These are phyloP conservation scores for Lamellibrachia columna DNA, from an alignment of 2,888 invertebrate genomes.

Conservation along the genomic window DNA sequence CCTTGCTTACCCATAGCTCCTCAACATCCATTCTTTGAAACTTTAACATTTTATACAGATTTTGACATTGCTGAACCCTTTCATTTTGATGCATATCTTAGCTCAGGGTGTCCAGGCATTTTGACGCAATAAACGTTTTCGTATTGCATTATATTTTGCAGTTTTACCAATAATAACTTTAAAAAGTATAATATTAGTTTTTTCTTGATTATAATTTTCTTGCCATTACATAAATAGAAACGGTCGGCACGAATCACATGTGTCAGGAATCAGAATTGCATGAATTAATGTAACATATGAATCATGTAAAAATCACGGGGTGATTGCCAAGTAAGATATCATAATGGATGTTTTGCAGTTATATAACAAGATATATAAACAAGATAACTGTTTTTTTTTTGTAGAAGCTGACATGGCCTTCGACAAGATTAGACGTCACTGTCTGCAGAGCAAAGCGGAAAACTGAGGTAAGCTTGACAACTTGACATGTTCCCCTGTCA, in stretches of 20 bases:
- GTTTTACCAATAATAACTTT: not conserved
- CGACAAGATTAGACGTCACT: not conserved
- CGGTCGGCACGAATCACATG: not conserved
- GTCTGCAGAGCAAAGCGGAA: not conserved
- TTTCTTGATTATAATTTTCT: not conserved
- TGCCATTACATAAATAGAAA: not conserved
- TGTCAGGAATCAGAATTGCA: not conserved
- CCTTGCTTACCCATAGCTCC: no score
- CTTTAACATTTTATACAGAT: no score
- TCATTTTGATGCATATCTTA: no score
- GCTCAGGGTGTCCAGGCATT: no score
- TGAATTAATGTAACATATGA: not conserved
- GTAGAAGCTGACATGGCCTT: not conserved
- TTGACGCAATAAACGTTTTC: no score
- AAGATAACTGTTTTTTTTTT: not conserved
- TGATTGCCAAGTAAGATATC: not conserved
- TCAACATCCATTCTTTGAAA: no score
- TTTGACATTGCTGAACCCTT: no score
- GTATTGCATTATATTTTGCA: no score
- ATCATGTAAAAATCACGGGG: not conserved
- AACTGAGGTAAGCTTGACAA: not conserved
- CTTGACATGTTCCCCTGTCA: not conserved
- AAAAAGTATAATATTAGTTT: not conserved
- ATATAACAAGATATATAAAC: not conserved
- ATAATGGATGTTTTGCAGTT: not conserved